Evolutionary conservation across 2,888 invertebrate species (phyloP).

Genomic region (Clivina fossor): DNA sequence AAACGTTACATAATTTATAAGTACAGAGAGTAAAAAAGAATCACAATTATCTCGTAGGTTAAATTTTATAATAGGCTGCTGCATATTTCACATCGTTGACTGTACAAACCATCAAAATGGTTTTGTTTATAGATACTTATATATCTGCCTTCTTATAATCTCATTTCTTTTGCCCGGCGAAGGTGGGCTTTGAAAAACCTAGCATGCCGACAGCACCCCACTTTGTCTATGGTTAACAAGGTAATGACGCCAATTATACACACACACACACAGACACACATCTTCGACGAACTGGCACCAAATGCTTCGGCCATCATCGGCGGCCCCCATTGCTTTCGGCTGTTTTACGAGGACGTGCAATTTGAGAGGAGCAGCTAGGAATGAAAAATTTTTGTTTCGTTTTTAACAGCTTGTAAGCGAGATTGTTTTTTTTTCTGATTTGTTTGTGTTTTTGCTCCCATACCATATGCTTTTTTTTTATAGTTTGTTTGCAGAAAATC

Average conservation of each 20-base stretch:
- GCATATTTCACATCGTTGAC: too few species aligned
- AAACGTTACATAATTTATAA: too few species aligned
- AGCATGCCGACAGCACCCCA: conserved; percentile 6
- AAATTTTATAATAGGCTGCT: too few species aligned
- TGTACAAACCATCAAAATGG: too few species aligned
- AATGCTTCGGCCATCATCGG: conserved; percentile 11
- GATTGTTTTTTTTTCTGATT: conserved; percentile 19
- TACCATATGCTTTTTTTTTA: conserved; percentile 18
- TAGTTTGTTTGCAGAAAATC: too few species aligned
- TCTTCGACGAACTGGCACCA: conserved; percentile 9
- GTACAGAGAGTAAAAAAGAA: too few species aligned
- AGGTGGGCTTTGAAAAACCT: not conserved
- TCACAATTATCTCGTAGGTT: too few species aligned
- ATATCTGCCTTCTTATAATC: conserved; percentile 3
- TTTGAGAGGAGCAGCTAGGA: too few species aligned
- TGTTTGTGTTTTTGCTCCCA: conserved; percentile 20
- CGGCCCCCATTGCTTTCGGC: conserved; percentile 2
- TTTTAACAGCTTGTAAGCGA: conserved; percentile 31
- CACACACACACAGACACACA: conserved; percentile 1
- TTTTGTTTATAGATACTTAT: not conserved
- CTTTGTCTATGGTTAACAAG: conserved; percentile 30
- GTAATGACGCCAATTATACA: conserved; percentile 28
- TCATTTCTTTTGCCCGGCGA: conserved; percentile 20
- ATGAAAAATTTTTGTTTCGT: too few species aligned
- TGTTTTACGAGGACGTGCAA: conserved; percentile 1